phyloP scores from a whole-genome alignment of 2,797 vertebrate species.

The Coccyzus lansbergi region DNA sequence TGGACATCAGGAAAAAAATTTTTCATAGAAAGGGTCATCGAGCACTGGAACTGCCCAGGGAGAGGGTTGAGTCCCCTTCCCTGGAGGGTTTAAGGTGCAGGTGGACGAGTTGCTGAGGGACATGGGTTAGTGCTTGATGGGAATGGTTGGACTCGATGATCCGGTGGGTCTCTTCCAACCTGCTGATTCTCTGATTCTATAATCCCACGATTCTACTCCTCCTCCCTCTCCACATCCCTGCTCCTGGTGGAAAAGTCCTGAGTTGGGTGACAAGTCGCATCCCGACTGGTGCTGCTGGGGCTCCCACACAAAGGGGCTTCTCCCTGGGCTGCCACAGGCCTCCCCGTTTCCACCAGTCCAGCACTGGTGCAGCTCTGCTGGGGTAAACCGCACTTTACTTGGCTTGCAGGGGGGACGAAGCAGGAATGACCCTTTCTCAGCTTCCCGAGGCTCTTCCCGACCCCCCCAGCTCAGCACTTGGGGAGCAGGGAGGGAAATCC shows the following conservation, averaged over 20 bases:
- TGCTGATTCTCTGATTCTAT: no score
- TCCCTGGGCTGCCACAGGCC: rapidly evolving
- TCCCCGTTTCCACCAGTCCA: not conserved
- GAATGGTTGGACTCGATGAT: no score
- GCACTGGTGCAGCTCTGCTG: not conserved
- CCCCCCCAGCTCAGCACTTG: not conserved
- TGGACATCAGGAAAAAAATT: no score
- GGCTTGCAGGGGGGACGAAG: not conserved
- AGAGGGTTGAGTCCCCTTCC: no score
- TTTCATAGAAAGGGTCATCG: no score
- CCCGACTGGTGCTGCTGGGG: not conserved
- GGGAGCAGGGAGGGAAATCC: not conserved
- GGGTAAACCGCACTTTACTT: not conserved
- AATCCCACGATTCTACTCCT: no score
- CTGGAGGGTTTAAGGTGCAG: no score
- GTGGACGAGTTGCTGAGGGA: no score
- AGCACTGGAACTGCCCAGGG: no score
- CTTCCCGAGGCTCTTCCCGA: not conserved
- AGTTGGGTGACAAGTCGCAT: rapidly evolving
- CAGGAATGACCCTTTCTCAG: not conserved
- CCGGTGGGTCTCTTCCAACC: no score
- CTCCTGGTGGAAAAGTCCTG: not conserved
- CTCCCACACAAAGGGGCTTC: not conserved
- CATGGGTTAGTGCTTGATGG: no score
- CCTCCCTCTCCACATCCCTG: not conserved